Evolutionary conservation across 2,113 vertebrate genomes (phyloP).

Genomic region (Corythoichthys haematopterus): DNA sequence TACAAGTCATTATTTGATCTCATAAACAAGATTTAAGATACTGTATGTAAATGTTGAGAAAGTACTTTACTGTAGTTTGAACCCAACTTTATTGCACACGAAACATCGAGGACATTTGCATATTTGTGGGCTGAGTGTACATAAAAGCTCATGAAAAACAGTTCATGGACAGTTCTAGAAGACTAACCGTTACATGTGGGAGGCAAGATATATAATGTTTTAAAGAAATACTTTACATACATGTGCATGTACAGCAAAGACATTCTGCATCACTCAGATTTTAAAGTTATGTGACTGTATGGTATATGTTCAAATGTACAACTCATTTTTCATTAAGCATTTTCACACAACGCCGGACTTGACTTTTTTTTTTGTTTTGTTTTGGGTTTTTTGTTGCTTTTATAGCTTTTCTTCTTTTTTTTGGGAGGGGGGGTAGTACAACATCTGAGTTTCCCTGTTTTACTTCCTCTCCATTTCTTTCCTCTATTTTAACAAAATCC

Average conservation of each 20-base stretch:
- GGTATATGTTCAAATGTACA: conserved; percentile 37
- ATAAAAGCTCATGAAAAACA: conserved; percentile 25
- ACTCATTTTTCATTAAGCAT: conserved; percentile 10
- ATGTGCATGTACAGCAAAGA: neutral
- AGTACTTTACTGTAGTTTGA: too few species aligned
- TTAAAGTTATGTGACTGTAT: conserved; percentile 36
- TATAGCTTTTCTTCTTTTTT: neutral
- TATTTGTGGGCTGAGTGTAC: conserved; percentile 9
- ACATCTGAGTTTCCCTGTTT: conserved; percentile 15
- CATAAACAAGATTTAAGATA: too few species aligned
- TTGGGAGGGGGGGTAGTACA: neutral
- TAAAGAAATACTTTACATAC: neutral
- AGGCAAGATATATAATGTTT: neutral
- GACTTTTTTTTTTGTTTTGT: neutral
- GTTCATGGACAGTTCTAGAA: neutral
- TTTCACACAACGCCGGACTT: neutral
- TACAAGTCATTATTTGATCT: too few species aligned
- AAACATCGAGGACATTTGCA: neutral
- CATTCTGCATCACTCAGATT: conserved; percentile 10
- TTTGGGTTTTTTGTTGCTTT: neutral
- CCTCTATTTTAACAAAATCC: conserved; percentile 28
- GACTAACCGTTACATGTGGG: conserved; percentile 2
- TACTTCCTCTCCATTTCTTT: conserved; percentile 10
- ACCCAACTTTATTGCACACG: neutral
- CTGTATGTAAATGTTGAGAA: too few species aligned